phyloP scores from a whole-genome alignment of 2,113 vertebrate genomes.

The Gymnarchus niloticus region DNA sequence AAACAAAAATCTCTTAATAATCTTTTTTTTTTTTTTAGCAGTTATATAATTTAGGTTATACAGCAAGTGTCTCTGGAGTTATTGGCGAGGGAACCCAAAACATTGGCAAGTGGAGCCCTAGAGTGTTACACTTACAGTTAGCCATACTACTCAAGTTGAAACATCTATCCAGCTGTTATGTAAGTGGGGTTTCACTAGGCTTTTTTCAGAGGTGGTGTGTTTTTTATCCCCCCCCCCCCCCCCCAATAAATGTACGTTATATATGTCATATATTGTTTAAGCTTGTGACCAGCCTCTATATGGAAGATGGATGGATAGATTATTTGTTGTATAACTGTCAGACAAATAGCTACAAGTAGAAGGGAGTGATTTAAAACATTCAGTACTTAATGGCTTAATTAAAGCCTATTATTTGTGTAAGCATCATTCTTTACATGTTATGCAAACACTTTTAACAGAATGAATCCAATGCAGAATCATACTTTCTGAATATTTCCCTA shows the following conservation, averaged over 20 bases:
- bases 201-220: too few relatives aligned
- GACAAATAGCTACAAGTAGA: not conserved
- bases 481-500: not conserved
- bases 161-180: not conserved
- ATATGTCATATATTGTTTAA: too few relatives aligned
- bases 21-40: not conserved
- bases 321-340: not conserved
- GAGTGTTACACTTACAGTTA: too few relatives aligned
- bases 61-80: not conserved
- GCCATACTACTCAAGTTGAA: too few relatives aligned
- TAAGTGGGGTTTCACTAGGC: too few relatives aligned
- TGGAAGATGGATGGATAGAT: not conserved
- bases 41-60: not conserved
- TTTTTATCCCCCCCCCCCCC: too few relatives aligned
- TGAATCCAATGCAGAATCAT: not conserved
- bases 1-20: too few relatives aligned
- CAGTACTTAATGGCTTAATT: not conserved
- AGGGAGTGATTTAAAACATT: not conserved
- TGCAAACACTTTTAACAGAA: not conserved
- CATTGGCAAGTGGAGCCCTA: not conserved
- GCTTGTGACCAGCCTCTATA: too few relatives aligned
- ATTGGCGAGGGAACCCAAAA: not conserved
- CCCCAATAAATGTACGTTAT: too few relatives aligned
- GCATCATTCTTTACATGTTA: not conserved
- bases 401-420: not conserved